Percentiles rank a stretch among this genome's conserved stretches.
Conservation (phyloP, 2,888 invertebrate genomes). For the Autographa gamma region DNA sequence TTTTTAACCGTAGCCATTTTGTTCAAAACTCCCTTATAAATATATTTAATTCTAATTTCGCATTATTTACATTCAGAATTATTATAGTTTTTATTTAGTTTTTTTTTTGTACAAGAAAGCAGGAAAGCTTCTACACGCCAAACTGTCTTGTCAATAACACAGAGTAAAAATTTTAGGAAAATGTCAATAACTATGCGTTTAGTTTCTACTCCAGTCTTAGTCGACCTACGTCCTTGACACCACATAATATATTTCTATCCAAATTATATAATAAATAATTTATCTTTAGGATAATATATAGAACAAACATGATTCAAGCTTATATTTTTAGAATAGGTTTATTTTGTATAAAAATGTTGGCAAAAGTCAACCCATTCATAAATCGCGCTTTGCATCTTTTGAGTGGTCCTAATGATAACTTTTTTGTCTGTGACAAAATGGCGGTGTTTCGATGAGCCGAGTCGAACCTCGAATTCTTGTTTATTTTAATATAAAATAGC, state of each 20-base stretch:
- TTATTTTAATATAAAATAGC: slow-evolving; percentile 11
- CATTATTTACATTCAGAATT: slow-evolving; percentile 54
- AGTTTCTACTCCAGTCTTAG: no score
- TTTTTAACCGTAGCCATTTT: slow-evolving; percentile 77
- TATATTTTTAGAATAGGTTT: no score
- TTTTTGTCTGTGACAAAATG: slow-evolving; percentile 36
- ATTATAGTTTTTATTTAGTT: slow-evolving; percentile 23
- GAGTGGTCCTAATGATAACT: slow-evolving; percentile 5
- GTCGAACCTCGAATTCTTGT: not conserved
- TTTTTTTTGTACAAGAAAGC: slow-evolving; percentile 32
- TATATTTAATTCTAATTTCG: slow-evolving; percentile 28
- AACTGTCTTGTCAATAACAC: slow-evolving; percentile 49
- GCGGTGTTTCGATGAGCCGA: slow-evolving; percentile 26
- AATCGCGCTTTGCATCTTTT: no score
- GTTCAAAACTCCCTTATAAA: not conserved
- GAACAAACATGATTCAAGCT: no score
- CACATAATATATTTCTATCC: no score
- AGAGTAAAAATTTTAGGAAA: slow-evolving; percentile 36
- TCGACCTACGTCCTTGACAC: no score
- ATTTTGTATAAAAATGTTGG: no score
- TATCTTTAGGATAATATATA: no score
- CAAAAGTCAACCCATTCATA: no score
- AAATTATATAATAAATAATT: no score
- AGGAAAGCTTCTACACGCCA: slow-evolving; percentile 32
- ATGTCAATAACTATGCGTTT: slow-evolving; percentile 19